A percentile compares a stretch with the other conserved stretches of the same genome.
These are phyloP conservation scores for Otolemur crassicaudatus DNA, from an alignment of 2,797 vertebrate species.

Conservation along the genomic window DNA sequence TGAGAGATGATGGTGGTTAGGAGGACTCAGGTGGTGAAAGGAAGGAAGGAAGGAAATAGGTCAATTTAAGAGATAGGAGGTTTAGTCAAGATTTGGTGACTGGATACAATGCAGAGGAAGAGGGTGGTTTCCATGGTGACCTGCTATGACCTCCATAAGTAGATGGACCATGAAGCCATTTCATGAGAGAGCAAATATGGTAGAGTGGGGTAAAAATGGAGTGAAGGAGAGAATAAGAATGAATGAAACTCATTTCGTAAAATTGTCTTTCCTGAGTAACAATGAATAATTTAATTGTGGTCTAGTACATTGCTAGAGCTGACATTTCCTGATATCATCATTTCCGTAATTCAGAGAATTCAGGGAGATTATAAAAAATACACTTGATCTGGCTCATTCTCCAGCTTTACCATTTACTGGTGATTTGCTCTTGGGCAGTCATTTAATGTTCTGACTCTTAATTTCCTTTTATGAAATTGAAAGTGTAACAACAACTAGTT, in stretches of 20 bases:
- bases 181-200: not conserved
- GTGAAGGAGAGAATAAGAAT: not conserved
- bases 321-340: not conserved
- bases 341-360: not conserved
- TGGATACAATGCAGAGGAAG: not conserved
- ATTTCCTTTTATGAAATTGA: conserved; percentile 50
- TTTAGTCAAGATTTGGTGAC: not conserved
- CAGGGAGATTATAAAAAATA: not conserved
- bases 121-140: not conserved
- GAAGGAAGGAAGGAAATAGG: not conserved
- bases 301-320: not conserved
- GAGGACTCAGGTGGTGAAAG: not conserved
- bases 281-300: not conserved
- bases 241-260: not conserved
- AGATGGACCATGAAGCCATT: not conserved
- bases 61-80: not conserved
- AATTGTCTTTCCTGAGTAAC: not conserved
- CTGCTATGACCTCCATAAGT: not conserved
- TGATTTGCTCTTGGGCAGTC: not conserved
- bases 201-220: not conserved
- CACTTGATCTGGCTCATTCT: not conserved
- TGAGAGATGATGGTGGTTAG: not conserved
- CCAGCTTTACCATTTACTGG: accelerated
- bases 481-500: conserved; percentile 37
- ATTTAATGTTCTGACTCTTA: not conserved